Evolutionary conservation across 2,113 vertebrate genomes (phyloP).

Genomic region (Pantherophis guttatus): DNA sequence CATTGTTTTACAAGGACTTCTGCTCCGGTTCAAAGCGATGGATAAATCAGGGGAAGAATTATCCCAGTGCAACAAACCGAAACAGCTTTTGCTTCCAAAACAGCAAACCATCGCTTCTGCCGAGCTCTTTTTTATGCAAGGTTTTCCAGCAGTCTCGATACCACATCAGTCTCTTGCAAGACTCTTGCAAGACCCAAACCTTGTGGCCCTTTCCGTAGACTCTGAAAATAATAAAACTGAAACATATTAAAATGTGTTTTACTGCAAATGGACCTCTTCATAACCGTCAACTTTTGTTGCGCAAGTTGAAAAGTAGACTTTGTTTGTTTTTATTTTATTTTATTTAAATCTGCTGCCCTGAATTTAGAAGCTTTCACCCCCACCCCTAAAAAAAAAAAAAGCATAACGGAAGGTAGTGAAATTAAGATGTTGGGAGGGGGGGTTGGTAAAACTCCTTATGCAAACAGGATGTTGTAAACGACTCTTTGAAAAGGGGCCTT

Average conservation of each 20-base stretch:
- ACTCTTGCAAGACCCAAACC: background rate
- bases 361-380: background rate
- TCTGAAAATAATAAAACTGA: background rate
- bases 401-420: slow-evolving; percentile 48
- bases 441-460: slow-evolving; percentile 60
- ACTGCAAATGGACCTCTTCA: background rate
- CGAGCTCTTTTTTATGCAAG: slow-evolving; percentile 15
- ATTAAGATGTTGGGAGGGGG: slow-evolving; percentile 57
- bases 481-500: slow-evolving; percentile 64
- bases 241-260: background rate
- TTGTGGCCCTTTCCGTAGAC: background rate
- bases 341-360: background rate
- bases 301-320: slow-evolving; percentile 1
- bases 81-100: background rate
- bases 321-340: background rate
- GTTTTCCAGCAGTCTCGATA: background rate
- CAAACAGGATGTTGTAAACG: slow-evolving; percentile 69
- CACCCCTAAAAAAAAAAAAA: background rate
- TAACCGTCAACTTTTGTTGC: slow-evolving; percentile 26
- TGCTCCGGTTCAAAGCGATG: background rate
- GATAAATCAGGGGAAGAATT: background rate
- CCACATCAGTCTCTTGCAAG: background rate
- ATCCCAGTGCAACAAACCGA: background rate
- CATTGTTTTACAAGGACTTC: background rate
- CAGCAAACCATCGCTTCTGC: rapidly evolving